A percentile compares a stretch with the other conserved stretches of the same genome.
These are phyloP conservation scores for Pollimyrus isidori DNA, from an alignment of 2,113 vertebrate genomes.

Conservation along the genomic window DNA sequence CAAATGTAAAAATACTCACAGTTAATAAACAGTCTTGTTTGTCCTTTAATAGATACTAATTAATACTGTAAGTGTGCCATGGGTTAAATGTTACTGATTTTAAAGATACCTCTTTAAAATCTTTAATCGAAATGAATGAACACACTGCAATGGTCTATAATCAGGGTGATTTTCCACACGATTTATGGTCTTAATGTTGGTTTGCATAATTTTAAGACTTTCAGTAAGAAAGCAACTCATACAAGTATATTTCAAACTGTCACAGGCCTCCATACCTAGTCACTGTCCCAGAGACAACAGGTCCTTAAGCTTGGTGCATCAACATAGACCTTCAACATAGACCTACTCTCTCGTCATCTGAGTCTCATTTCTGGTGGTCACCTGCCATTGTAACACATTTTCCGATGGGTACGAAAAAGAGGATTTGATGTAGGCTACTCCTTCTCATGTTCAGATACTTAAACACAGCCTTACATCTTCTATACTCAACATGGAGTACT, in stretches of 20 bases:
- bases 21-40: neutral
- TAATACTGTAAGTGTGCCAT: neutral
- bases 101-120: neutral
- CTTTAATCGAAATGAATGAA: neutral
- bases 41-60: neutral
- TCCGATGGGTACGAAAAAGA: neutral
- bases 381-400: neutral
- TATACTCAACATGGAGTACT: neutral
- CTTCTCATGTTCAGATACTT: neutral
- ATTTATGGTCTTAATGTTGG: neutral
- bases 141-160: neutral
- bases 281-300: conserved; percentile 18
- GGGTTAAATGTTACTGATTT: neutral
- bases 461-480: neutral
- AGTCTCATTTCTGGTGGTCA: neutral
- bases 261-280: neutral
- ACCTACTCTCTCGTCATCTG: neutral
- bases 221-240: neutral
- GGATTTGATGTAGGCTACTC: neutral
- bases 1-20: neutral
- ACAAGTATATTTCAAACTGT: neutral
- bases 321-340: neutral
- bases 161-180: neutral
- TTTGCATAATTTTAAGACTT: neutral
- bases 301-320: conserved; percentile 11